These are phyloP conservation scores for Pitta sordida DNA, from an alignment of 2,113 vertebrate genomes.

Conservation along the genomic window DNA sequence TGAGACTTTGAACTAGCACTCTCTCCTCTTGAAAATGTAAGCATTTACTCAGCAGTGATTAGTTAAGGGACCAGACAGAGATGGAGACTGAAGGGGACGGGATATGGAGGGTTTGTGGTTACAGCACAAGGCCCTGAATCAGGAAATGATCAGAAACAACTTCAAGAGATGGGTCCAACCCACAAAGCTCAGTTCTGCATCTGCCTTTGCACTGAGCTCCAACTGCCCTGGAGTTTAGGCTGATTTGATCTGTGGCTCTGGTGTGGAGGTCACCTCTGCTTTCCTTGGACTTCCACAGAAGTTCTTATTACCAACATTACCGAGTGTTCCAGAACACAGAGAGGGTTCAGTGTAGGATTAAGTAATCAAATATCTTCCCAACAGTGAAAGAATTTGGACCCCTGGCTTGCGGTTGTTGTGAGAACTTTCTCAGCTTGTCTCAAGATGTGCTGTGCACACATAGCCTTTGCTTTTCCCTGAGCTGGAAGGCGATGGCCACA, in stretches of 20 bases:
- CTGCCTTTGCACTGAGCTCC: background rate
- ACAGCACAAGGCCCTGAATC: background rate
- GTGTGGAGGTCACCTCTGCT: background rate
- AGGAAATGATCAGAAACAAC: background rate
- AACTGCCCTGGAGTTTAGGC: background rate
- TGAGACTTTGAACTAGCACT: background rate
- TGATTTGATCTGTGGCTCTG: background rate
- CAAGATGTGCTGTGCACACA: fast-evolving
- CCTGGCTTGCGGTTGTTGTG: background rate
- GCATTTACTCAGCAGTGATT: background rate
- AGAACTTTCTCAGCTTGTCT: background rate
- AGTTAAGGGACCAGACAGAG: background rate
- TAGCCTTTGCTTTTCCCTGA: fast-evolving
- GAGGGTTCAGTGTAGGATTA: background rate
- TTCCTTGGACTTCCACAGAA: background rate
- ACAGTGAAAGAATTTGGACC: background rate
- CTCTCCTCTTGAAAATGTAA: background rate
- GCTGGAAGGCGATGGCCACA: background rate
- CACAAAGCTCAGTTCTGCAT: background rate
- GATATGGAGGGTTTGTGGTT: background rate
- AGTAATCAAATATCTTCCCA: fast-evolving
- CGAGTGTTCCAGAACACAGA: background rate
- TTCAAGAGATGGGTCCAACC: background rate
- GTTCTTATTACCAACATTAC: background rate
- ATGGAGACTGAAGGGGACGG: background rate